These are phyloP conservation scores for Smutsia gigantea DNA, from an alignment of 2,797 vertebrate genomes.

Conservation along the genomic window DNA sequence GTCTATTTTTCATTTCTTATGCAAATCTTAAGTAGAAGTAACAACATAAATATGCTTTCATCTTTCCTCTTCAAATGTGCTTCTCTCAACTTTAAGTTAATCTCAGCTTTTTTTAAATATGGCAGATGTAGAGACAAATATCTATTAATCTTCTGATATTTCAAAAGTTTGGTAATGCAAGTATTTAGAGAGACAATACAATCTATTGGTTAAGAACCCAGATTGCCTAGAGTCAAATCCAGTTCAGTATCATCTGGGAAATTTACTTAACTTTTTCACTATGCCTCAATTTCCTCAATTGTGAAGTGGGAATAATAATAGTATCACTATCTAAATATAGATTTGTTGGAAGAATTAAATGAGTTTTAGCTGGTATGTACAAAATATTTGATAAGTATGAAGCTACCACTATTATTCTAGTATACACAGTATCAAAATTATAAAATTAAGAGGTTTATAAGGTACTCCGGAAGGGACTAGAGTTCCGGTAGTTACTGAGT, in stretches of 20 bases:
- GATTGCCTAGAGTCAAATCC: neutral
- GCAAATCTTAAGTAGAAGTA: constrained; percentile 16
- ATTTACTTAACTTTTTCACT: neutral
- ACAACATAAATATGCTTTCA: constrained; percentile 21
- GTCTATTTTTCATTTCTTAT: neutral
- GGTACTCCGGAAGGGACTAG: neutral
- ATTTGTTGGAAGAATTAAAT: neutral
- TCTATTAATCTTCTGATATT: neutral
- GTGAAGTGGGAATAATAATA: neutral
- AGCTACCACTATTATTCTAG: neutral
- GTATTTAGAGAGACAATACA: neutral
- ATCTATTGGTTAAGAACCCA: neutral
- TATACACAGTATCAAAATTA: neutral
- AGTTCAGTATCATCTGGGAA: neutral
- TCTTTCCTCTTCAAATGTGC: constrained; percentile 8
- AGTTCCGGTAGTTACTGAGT: neutral
- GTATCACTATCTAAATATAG: neutral
- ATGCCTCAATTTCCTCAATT: neutral
- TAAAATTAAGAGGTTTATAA: constrained; percentile 4
- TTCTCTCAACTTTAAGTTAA: neutral
- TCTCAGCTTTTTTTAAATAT: neutral
- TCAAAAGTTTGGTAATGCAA: neutral
- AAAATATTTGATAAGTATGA: neutral
- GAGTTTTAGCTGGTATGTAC: neutral
- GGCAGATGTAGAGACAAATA: neutral